Evolutionary conservation across 2,797 vertebrate species (phyloP).

Genomic region (Pseudotriccus pelzelni): DNA sequence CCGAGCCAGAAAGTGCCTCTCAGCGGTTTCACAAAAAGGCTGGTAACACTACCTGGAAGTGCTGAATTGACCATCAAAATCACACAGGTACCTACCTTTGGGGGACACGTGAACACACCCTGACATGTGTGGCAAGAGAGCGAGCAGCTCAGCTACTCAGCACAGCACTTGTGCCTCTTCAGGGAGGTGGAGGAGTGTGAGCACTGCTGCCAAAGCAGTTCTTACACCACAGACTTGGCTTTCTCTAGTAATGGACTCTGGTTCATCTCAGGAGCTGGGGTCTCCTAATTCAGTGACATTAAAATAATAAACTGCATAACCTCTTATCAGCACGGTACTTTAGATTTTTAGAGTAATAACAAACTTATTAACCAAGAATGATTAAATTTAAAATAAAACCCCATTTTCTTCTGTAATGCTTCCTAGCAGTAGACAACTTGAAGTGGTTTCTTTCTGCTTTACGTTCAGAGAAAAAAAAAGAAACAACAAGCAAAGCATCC

Average conservation of each 20-base stretch:
- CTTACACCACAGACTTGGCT: background rate
- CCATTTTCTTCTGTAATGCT: background rate
- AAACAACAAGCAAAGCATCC: background rate
- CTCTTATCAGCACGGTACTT: background rate
- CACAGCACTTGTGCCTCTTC: background rate
- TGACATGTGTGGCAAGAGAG: fast-evolving
- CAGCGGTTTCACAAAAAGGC: background rate
- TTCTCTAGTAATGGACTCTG: background rate
- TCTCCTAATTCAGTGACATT: background rate
- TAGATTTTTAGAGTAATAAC: background rate
- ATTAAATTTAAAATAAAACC: background rate
- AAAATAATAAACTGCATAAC: background rate
- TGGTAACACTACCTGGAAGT: background rate
- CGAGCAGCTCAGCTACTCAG: background rate
- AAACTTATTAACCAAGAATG: background rate
- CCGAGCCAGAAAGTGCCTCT: background rate
- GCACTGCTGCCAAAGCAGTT: background rate
- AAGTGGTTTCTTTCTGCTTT: background rate
- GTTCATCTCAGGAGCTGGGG: background rate
- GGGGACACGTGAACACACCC: background rate
- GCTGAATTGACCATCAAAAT: background rate
- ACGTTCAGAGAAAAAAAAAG: background rate
- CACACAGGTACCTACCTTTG: fast-evolving
- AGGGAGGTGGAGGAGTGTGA: background rate
- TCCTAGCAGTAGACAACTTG: background rate